Base-by-base conservation (phyloP, 1,140 invertebrate genomes). In the Bombyx mandarina region DNA sequence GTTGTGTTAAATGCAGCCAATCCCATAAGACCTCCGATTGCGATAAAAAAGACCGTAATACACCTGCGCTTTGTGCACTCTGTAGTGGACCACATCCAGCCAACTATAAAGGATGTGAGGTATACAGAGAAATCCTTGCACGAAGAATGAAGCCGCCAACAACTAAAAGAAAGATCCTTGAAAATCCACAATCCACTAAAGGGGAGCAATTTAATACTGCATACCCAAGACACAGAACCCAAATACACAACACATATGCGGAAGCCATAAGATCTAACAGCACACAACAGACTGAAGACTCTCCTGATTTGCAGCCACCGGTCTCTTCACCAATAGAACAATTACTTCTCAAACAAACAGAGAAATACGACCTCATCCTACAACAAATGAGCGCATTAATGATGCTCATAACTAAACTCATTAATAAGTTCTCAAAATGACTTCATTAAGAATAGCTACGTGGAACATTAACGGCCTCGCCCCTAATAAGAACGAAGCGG, bases 1-100 rank as follows among this genome's bases (percentile, higher is more conserved):
- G 54, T 8, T 60, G 58, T 26, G 53, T 60, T 10, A 60, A 60
- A 46, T 60, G 54, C 8, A 48, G 43, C 3, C 10, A 45, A 35
- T 7, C 7, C 7, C 44, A 58, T 10, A 53, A 18, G n/a, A 58
- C 18, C 9, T 26, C 52, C 1, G 48, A 52, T 22, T 56, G 49
- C n/a, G 18, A 43, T 4, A 56, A 56, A 35, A 52, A 8, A 43
- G 58, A 55, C 42, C 53, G 47, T 5, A 45, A 50, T 43, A 50
- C 52, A 3, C 57, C 57, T 9, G 45, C 57, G 3, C 51, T 22
- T 35, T 48, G 57, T 47, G 43, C 56, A n/a, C n/a, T n/a, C n/a
- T n/a, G n/a, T n/a, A n/a, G n/a, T n/a, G n/a, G n/a, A n/a, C n/a
- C n/a, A n/a, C n/a, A n/a, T n/a, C n/a, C n/a, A n/a, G n/a, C 52